Percentiles rank a stretch among this genome's conserved stretches.
These are phyloP conservation scores for Lepilemur septentrionalis DNA, from an alignment of 2,797 vertebrate species.

Conservation along the genomic window DNA sequence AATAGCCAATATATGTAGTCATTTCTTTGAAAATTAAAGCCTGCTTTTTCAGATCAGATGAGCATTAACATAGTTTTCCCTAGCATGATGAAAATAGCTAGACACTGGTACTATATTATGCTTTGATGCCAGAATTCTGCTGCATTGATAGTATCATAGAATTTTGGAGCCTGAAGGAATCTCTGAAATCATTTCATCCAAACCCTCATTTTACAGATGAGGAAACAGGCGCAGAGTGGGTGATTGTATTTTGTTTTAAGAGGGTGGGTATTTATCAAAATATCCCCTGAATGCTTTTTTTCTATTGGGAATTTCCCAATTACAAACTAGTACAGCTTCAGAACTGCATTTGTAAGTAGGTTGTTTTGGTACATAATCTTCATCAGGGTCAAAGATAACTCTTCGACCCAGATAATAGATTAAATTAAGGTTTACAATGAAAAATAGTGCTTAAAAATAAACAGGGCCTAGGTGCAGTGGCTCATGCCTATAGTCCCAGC, in stretches of 20 bases:
- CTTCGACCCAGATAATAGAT: neutral
- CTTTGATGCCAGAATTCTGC: slow-evolving; percentile 8
- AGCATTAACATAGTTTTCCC: neutral
- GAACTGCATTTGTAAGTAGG: neutral
- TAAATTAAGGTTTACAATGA: neutral
- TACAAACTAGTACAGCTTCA: neutral
- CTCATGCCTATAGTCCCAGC: neutral
- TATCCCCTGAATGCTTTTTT: neutral
- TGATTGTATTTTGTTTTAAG: neutral
- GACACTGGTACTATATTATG: rapidly evolving
- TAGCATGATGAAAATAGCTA: neutral
- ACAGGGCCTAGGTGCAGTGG: neutral
- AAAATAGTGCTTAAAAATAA: neutral
- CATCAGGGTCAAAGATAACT: neutral
- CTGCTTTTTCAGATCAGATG: neutral
- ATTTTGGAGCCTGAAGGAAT: slow-evolving; percentile 6
- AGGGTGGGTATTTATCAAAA: neutral
- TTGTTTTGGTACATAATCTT: neutral
- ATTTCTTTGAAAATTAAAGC: slow-evolving; percentile 35
- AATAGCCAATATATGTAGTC: neutral
- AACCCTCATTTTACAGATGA: slow-evolving; percentile 42
- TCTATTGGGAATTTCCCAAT: neutral
- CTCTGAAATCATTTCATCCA: neutral
- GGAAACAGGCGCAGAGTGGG: neutral
- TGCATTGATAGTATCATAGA: neutral